Base-by-base conservation (phyloP, 2,113 vertebrate species). In the Leuciscus idus region DNA sequence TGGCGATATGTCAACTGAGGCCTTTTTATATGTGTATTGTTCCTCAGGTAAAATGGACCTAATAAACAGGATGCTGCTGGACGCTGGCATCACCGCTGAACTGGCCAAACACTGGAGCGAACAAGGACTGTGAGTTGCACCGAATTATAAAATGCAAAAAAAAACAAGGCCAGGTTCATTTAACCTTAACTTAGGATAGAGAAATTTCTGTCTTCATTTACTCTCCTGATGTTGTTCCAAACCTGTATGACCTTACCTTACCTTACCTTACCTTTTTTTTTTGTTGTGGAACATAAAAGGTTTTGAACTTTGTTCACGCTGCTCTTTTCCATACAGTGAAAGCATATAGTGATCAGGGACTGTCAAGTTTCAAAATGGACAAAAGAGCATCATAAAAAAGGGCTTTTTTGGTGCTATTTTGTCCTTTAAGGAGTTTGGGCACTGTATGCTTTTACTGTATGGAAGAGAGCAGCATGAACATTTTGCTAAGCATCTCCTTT, bases 51-150 rank as follows among this genome's bases (percentile, higher is more conserved):
- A 98, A 39, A 94, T 92, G 23, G 96, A 97, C 70, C 93, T 99
- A 94, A 91, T 98, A 87, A 95, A 97, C 88, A 91, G 97, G 86
- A 85, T 97, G 90, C 94, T 99, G 73, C 90, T 99, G 87, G 98
- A 99, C 89, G 98, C 97, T 13, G 97, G 98, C 55, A 96, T 99
- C 93, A 99, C 98, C 79, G 90, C 93, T 61, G 96, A 98, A 59
- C 95, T 99, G 87, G 95, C 92, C 73, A 95, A 95, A 89, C 90
- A 95, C 62, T 99, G 98, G 98, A 97, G 93, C 90, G 94, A 95
- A 59, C 78, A 95, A 62, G 92, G 88, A 11, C 93, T 92, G 98
- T 99, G 92, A 98, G 98, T 94, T 17, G 23, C 7, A 8, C 21
- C 3, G 19, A 66, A 57, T 33, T 59, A 81, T 39, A 55, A 21